These are phyloP conservation scores for Camarhynchus parvulus DNA, from an alignment of 2,113 vertebrate genomes.

Conservation along the genomic window DNA sequence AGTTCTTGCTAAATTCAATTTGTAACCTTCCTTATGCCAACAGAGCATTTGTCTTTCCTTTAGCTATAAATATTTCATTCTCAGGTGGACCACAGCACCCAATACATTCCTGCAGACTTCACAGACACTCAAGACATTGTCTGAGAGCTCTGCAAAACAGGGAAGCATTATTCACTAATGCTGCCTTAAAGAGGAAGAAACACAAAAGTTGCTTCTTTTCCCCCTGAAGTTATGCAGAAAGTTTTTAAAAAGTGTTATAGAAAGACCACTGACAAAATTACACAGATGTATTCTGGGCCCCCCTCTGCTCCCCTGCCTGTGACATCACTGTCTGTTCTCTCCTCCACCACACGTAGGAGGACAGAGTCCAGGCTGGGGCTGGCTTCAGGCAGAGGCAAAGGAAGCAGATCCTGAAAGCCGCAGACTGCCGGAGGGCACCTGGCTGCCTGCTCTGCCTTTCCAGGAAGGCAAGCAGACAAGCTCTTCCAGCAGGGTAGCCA, in stretches of 20 bases:
- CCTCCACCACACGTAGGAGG: neutral
- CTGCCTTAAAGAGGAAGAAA: neutral
- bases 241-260: neutral
- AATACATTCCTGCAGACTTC: neutral
- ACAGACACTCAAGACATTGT: neutral
- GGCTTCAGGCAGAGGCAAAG: constrained; percentile 24
- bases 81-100: neutral
- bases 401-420: neutral
- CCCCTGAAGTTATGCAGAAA: neutral
- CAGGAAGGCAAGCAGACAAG: constrained; percentile 27
- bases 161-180: neutral
- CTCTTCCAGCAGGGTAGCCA: constrained; percentile 10
- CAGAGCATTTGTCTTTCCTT: neutral
- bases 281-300: neutral
- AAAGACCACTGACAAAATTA: neutral
- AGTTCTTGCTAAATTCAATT: neutral
- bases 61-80: neutral
- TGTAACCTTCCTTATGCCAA: neutral
- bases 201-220: neutral
- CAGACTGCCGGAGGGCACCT: constrained; percentile 58
- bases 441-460: constrained; percentile 48
- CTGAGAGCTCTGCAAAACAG: neutral
- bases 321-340: neutral
- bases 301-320: neutral
- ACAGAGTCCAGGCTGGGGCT: constrained; percentile 5